Conservation (phyloP, 2,888 invertebrate genomes). For the Leucoma salicis region DNA sequence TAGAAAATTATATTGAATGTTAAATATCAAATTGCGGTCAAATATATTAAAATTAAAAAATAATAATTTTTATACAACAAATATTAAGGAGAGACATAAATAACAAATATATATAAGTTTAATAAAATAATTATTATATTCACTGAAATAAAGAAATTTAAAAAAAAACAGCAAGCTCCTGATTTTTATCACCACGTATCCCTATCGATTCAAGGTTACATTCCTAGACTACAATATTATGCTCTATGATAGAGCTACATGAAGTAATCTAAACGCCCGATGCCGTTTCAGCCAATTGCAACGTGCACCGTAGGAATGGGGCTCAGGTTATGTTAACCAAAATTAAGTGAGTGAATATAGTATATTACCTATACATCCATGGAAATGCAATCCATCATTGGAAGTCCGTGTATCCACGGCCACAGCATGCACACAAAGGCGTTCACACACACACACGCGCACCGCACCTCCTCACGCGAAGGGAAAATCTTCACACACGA, state of each 20-base stretch:
- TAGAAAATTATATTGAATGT: constrained; percentile 18
- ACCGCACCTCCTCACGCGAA: constrained; percentile 79
- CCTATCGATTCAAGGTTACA: constrained; percentile 59
- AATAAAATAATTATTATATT: neutral
- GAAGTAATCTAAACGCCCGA: constrained; percentile 42
- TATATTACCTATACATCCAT: constrained; percentile 80
- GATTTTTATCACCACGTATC: constrained; percentile 35
- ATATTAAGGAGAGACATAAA: neutral
- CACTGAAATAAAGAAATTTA: constrained; percentile 48
- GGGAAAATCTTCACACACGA: constrained; percentile 83
- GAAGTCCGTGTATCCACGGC: constrained; percentile 68
- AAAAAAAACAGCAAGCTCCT: constrained; percentile 47
- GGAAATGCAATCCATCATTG: constrained; percentile 81
- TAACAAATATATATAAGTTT: neutral
- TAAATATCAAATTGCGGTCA: neutral
- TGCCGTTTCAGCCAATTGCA: constrained; percentile 31
- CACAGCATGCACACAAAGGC: constrained; percentile 62
- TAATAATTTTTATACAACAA: neutral
- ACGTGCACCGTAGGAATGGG: constrained; percentile 43
- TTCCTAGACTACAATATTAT: constrained; percentile 15
- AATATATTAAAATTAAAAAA: neutral
- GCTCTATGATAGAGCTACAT: constrained; percentile 21
- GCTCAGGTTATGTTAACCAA: constrained; percentile 49
- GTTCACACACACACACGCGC: constrained; percentile 68
- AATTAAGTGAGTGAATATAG: constrained; percentile 58